phyloP scores from a whole-genome alignment of 2,888 invertebrate genomes.

The Drosophila peninsularis region DNA sequence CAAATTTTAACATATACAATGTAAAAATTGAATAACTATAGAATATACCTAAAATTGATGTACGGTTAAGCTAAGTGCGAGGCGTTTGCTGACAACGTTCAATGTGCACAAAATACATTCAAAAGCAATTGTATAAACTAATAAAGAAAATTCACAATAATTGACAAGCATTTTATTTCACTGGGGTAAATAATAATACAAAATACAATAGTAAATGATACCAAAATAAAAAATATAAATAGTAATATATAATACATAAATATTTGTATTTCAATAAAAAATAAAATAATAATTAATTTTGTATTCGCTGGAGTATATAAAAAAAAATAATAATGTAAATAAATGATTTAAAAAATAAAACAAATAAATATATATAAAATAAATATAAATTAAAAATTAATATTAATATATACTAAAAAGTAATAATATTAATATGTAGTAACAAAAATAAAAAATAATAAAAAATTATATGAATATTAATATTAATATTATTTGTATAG shows the following conservation, averaged over 20 bases:
- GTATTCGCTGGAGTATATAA: background rate
- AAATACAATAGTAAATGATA: too few species aligned
- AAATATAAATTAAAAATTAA: background rate
- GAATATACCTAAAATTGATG: constrained; percentile 30
- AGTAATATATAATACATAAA: too few species aligned
- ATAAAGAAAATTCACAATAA: constrained; percentile 23
- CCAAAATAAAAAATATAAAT: too few species aligned
- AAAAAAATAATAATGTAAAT: too few species aligned
- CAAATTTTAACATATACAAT: constrained; percentile 68
- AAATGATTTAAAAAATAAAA: too few species aligned
- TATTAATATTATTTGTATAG: too few species aligned
- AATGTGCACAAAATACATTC: constrained; percentile 50
- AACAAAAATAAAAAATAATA: too few species aligned
- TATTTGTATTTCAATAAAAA: too few species aligned
- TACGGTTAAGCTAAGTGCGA: constrained; percentile 35
- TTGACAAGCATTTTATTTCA: background rate
- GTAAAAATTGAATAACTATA: constrained; percentile 60
- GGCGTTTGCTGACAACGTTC: constrained; percentile 20
- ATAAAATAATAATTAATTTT: background rate
- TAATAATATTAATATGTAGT: too few species aligned
- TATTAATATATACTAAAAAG: background rate
- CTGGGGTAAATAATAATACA: background rate
- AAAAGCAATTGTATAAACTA: constrained; percentile 53
- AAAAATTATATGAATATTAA: too few species aligned
- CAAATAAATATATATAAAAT: too few species aligned